A percentile compares a stretch with the other conserved stretches of the same genome.
phyloP scores from a whole-genome alignment of 2,113 vertebrate genomes.

The Heterochromis multidens region DNA sequence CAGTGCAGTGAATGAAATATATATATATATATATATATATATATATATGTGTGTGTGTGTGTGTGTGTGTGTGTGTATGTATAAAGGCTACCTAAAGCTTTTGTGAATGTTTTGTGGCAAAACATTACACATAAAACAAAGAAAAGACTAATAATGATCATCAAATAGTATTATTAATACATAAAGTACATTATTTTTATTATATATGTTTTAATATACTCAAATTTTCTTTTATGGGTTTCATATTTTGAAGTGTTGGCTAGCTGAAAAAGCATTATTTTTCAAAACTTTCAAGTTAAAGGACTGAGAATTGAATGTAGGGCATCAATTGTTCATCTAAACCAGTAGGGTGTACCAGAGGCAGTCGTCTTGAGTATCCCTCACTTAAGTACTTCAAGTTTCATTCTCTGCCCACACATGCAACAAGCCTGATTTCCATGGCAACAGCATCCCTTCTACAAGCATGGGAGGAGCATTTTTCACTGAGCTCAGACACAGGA shows the following conservation, averaged over 20 bases:
- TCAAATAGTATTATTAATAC: background rate
- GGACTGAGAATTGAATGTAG: background rate
- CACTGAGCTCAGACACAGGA: background rate
- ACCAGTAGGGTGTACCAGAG: background rate
- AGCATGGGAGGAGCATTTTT: background rate
- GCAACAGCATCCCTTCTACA: slow-evolving; percentile 34
- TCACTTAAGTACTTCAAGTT: slow-evolving; percentile 21
- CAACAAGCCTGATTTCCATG: slow-evolving; percentile 53
- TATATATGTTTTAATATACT: background rate
- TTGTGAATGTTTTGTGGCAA: too few relatives aligned
- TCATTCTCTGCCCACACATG: slow-evolving; percentile 50
- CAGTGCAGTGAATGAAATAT: too few relatives aligned
- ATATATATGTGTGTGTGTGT: too few relatives aligned
- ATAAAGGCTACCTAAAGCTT: too few relatives aligned
- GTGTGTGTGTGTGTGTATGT: too few relatives aligned
- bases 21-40: too few relatives aligned
- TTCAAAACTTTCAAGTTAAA: background rate
- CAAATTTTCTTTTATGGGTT: background rate
- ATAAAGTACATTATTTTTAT: background rate
- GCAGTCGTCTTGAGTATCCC: slow-evolving; percentile 35
- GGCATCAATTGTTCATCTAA: background rate
- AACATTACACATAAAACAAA: too few relatives aligned
- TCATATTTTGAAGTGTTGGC: background rate
- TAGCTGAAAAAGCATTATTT: background rate
- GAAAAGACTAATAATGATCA: background rate